A percentile compares a stretch with the other conserved stretches of the same genome.
Conservation (phyloP, 2,797 vertebrate genomes). For the Danionella dracula region DNA sequence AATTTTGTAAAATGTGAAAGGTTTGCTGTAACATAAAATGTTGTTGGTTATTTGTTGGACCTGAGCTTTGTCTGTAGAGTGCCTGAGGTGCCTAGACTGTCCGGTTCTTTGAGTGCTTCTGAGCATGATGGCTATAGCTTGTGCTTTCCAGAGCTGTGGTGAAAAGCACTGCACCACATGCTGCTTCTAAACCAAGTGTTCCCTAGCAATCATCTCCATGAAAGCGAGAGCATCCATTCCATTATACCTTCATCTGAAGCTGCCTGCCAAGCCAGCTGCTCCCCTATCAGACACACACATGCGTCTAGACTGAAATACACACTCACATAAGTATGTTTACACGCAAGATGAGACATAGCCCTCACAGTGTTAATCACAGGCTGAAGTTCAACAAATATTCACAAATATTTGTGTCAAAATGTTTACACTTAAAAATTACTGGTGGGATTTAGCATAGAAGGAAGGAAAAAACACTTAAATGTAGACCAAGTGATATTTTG, state of each 20-base stretch:
- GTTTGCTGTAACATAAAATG: no score
- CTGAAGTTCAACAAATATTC: slow-evolving; percentile 18
- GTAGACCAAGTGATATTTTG: no score
- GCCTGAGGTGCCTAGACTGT: slow-evolving; percentile 26
- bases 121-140: slow-evolving; percentile 22
- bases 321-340: slow-evolving; percentile 20
- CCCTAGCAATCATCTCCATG: slow-evolving; percentile 47
- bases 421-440: not conserved
- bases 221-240: slow-evolving; percentile 50
- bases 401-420: not conserved
- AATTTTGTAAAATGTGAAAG: no score
- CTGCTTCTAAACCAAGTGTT: slow-evolving; percentile 44
- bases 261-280: slow-evolving; percentile 47
- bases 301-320: not conserved
- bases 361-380: not conserved
- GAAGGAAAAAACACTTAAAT: no score
- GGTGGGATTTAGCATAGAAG: no score
- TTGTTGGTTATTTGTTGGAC: slow-evolving; percentile 3
- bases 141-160: slow-evolving; percentile 19
- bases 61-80: not conserved
- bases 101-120: not conserved
- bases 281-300: slow-evolving; percentile 38
- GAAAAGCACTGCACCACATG: slow-evolving; percentile 37
- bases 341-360: slow-evolving; percentile 12
- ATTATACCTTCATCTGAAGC: slow-evolving; percentile 52